A percentile compares a stretch with the other conserved stretches of the same genome.
These are phyloP conservation scores for Dermatemys mawii DNA, from an alignment of 2,113 vertebrate species.

Conservation along the genomic window DNA sequence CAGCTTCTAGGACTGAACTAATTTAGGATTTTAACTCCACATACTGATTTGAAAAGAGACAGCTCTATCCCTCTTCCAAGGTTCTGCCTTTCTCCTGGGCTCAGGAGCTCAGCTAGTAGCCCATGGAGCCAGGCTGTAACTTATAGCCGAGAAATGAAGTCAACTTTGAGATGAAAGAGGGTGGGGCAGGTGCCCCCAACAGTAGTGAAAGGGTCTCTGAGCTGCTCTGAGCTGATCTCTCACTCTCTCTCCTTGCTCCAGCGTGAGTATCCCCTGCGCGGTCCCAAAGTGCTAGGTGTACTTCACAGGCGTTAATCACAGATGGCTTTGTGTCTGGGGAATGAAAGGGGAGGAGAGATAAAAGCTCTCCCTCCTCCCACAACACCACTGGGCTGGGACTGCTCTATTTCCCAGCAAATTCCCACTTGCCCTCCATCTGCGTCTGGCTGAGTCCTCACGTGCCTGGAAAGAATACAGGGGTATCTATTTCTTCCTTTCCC, in stretches of 20 bases:
- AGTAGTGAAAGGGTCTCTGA: fast-evolving
- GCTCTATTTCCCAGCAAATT: background rate
- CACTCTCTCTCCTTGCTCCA: background rate
- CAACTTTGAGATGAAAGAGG: background rate
- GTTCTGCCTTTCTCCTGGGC: background rate
- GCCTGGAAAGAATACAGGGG: background rate
- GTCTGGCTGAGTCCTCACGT: background rate
- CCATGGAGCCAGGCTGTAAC: background rate
- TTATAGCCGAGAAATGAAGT: background rate
- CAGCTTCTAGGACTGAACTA: background rate
- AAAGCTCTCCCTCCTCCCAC: background rate
- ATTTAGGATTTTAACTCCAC: fast-evolving
- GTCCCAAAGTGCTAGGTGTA: background rate
- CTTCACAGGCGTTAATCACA: background rate
- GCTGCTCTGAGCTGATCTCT: too few relatives aligned
- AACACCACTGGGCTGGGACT: background rate
- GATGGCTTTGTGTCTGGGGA: slow-evolving; percentile 18
- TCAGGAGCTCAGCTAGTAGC: background rate
- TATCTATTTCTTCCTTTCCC: background rate
- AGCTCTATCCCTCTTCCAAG: background rate
- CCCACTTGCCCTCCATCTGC: background rate
- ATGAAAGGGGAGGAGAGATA: background rate
- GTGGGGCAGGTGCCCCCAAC: background rate
- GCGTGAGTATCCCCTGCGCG: background rate
- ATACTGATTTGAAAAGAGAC: background rate